Base-by-base conservation (phyloP, 2,797 vertebrate species). In the Enteromius radiatus region DNA sequence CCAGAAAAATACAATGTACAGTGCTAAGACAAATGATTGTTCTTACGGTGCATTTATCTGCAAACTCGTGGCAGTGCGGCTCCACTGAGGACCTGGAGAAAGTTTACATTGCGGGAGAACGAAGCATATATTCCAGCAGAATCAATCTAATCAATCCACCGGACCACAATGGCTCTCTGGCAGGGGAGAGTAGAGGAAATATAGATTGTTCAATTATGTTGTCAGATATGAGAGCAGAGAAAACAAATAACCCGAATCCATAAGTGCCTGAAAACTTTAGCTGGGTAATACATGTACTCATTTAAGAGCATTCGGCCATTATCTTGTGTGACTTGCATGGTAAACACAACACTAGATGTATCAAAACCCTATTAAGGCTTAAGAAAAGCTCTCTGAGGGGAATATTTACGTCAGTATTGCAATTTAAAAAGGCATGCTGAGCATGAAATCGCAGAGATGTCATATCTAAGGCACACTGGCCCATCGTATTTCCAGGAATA, bases 201-300 rank as follows among this genome's bases (percentile, higher is more conserved):
- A 88, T 86, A 85, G 87, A 86, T 84, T 73, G 81, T 59, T 84
- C 87, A 88, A 88, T 86, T 88, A 86, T 71, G 69, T 76, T 85
- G 78, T 86, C 84, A 84, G 87, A 88, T 85, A 86, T 84, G 70
- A 78, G 76, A 85, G 78, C 23, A 31, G 76, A 81, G 84, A 80
- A 85, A 86, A 86, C 81, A 81, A 78, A 86, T 80, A 84, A 84
- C 77, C 74, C 49, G 38, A 78, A 77, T 85, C 67, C 76, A 73
- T 84, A 82, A 76, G 78, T 86, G 81, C 78, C 79, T 77, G 80
- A 78, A 84, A 86, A 86, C 76, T 82, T 83, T 76, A 69, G 45
- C 69, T 59, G 64, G 56, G 68, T 80, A 85, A 84, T 84, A 79
- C 54, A 65, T 79, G 81, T 61, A 73, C 49, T 84, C 59, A 84